phyloP scores from a whole-genome alignment of 2,888 invertebrate genomes.

The Prosapia bicincta region DNA sequence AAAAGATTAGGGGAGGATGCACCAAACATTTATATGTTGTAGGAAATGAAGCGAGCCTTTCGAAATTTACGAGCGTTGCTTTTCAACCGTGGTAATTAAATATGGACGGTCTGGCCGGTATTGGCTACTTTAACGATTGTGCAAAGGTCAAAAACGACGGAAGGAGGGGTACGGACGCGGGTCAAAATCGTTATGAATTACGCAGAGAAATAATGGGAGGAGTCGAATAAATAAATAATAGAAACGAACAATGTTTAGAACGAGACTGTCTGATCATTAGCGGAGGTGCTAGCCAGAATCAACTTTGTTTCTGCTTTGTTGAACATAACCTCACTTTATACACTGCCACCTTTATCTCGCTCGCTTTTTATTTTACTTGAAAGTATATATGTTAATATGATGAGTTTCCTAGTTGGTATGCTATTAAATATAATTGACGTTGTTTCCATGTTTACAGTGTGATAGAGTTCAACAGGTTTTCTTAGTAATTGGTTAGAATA shows the following conservation, averaged over 20 bases:
- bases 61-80: constrained; percentile 23
- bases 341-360: neutral
- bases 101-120: constrained; percentile 16
- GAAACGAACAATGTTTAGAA: constrained; percentile 20
- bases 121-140: constrained; percentile 31
- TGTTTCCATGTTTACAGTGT: neutral
- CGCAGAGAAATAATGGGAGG: constrained; percentile 17
- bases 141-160: constrained; percentile 2
- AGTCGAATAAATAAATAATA: constrained; percentile 26
- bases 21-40: neutral
- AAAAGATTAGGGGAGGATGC: neutral
- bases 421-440: neutral
- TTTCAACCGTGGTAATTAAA: constrained; percentile 28
- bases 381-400: neutral
- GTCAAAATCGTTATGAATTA: constrained; percentile 17
- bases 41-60: neutral
- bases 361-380: neutral
- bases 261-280: neutral
- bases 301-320: neutral
- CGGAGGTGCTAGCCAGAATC: neutral
- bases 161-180: constrained; percentile 6
- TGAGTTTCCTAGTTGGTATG: neutral
- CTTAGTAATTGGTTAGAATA: neutral
- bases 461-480: neutral
- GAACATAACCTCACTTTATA: neutral